Conservation (phyloP, 2,113 vertebrate genomes). For the Mobula hypostoma region DNA sequence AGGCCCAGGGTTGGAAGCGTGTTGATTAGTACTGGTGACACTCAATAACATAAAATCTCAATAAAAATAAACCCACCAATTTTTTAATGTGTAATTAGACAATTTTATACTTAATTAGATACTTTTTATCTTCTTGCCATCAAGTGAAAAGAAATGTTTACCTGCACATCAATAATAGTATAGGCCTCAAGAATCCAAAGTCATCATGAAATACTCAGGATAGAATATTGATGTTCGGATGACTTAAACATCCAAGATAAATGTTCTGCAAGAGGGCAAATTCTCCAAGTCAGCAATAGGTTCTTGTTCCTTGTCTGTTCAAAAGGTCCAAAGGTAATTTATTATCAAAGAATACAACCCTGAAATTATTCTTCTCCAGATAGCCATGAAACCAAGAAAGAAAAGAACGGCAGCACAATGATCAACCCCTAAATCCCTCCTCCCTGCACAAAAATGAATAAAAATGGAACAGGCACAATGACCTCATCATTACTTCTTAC, state of each 20-base stretch:
- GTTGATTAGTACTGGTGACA: background rate
- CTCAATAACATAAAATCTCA: background rate
- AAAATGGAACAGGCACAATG: no score
- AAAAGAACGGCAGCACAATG: no score
- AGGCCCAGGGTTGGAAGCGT: background rate
- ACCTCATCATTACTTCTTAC: background rate
- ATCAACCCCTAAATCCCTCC: no score
- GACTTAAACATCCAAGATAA: background rate
- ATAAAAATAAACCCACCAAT: background rate
- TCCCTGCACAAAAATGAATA: no score
- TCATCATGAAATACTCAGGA: background rate
- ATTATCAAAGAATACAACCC: no score
- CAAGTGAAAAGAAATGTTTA: background rate
- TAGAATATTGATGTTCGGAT: background rate
- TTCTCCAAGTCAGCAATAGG: background rate
- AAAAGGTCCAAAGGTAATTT: no score
- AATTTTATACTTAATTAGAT: no score
- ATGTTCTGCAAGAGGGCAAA: background rate
- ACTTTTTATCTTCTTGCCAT: background rate
- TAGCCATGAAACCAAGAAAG: no score
- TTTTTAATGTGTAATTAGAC: background rate
- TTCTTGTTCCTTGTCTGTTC: background rate
- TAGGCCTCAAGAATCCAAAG: background rate
- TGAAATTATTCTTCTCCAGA: no score
- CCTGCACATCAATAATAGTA: background rate